Percentiles rank a stretch among this genome's conserved stretches.
These are phyloP conservation scores for Rhorus exstirpatorius DNA, from an alignment of 2,888 invertebrate genomes.

Conservation along the genomic window DNA sequence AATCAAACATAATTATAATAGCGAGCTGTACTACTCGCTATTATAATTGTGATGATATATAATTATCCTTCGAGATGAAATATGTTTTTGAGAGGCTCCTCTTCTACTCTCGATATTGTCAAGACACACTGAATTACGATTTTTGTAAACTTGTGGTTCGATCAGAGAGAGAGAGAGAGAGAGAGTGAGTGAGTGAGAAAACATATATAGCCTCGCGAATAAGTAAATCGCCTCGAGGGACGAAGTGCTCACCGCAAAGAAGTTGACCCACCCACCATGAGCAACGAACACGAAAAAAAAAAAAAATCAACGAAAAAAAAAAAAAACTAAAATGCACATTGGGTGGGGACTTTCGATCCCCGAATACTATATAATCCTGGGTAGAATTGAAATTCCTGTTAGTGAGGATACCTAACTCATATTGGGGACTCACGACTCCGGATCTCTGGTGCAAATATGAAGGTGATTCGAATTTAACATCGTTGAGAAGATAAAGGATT, in stretches of 20 bases:
- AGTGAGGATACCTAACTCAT: conserved; percentile 76
- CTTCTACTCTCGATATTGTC: conserved; percentile 16
- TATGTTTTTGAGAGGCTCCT: background rate
- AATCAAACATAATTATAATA: background rate
- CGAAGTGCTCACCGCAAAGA: conserved; percentile 46
- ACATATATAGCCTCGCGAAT: conserved; percentile 48
- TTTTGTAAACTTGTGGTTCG: conserved; percentile 36
- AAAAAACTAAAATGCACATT: conserved; percentile 40
- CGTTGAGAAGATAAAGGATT: background rate
- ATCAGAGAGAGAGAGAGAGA: background rate
- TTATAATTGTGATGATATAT: conserved; percentile 1
- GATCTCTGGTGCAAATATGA: conserved; percentile 52
- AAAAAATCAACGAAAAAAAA: conserved; percentile 69
- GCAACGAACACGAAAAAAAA: conserved; percentile 66
- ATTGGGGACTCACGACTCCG: conserved; percentile 45
- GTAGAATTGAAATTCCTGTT: conserved; percentile 78
- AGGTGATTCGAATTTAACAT: conserved; percentile 52
- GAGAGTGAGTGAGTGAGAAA: background rate
- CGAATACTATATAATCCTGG: conserved; percentile 80
- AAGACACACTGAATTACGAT: conserved; percentile 41
- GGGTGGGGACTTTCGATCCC: conserved; percentile 76
- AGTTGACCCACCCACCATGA: conserved; percentile 67
- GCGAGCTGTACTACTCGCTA: background rate
- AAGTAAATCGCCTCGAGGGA: conserved; percentile 63
- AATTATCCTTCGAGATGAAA: conserved; percentile 7